phyloP scores from a whole-genome alignment of 1,140 invertebrate species.

The Atopsyche davidsoni region DNA sequence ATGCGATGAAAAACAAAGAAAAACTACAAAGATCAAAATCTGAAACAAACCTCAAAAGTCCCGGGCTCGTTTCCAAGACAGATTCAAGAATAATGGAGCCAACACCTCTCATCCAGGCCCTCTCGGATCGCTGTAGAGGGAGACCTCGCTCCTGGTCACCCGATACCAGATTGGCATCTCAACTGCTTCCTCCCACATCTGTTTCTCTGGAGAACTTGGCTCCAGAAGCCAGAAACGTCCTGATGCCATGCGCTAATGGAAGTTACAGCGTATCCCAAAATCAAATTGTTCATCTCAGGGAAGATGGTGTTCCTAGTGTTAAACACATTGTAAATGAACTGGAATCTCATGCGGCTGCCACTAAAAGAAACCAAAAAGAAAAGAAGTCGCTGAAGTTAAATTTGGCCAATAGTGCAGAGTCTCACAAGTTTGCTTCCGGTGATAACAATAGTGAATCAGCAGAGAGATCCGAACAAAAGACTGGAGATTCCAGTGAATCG shows the following conservation, averaged over 20 bases:
- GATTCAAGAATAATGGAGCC: conserved; percentile 49
- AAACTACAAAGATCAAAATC: conserved; percentile 88
- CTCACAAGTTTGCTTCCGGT: conserved; percentile 38
- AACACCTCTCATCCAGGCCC: conserved; percentile 51
- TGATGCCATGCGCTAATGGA: conserved; percentile 77
- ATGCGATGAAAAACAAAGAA: conserved; percentile 93
- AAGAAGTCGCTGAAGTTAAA: conserved; percentile 59
- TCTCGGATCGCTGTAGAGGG: conserved; percentile 45
- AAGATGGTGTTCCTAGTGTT: conserved; percentile 50
- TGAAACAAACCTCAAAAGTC: conserved; percentile 81
- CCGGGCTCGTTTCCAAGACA: conserved; percentile 48
- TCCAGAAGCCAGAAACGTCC: conserved; percentile 64
- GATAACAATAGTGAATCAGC: conserved; percentile 29
- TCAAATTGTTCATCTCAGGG: conserved; percentile 71
- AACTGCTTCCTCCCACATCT: conserved; percentile 51
- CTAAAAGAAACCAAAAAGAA: conserved; percentile 38
- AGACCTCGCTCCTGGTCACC: conserved; percentile 80
- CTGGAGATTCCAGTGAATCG: conserved; percentile 31
- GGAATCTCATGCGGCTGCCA: conserved; percentile 45
- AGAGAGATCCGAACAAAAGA: conserved; percentile 35
- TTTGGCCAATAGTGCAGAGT: conserved; percentile 48
- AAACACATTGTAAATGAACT: conserved; percentile 60
- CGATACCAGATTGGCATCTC: conserved; percentile 56
- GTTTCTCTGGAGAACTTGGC: conserved; percentile 59
- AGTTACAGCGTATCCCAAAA: conserved; percentile 86